Evolutionary conservation across 2,888 invertebrate genomes (phyloP).

Genomic region (Masnerella sp.): DNA sequence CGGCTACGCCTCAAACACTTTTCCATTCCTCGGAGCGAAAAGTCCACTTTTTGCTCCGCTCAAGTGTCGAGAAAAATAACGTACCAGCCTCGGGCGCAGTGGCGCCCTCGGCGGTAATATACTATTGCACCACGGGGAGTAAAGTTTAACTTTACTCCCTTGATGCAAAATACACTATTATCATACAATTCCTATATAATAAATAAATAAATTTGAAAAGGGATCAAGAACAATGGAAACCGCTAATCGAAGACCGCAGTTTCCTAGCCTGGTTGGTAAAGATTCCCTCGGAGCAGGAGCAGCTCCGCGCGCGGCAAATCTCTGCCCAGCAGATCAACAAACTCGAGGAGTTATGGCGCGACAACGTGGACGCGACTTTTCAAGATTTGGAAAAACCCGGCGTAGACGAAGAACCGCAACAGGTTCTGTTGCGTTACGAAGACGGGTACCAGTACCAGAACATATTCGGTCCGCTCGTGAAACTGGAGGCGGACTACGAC

Average conservation of each 20-base stretch:
- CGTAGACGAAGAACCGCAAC: constrained; percentile 98
- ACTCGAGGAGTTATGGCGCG: constrained; percentile 99
- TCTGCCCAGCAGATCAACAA: constrained; percentile 98
- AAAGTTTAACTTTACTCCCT: too few relatives aligned
- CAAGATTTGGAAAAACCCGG: constrained; percentile 99
- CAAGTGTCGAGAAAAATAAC: too few relatives aligned
- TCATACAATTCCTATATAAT: too few relatives aligned
- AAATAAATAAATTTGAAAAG: constrained; percentile 71
- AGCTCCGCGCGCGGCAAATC: constrained; percentile 96
- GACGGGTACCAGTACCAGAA: constrained; percentile 99
- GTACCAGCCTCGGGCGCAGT: too few relatives aligned
- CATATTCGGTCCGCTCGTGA: constrained; percentile 95
- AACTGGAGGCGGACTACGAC: constrained; percentile 98
- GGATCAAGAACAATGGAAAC: constrained; percentile 99
- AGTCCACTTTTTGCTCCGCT: too few relatives aligned
- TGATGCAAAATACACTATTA: too few relatives aligned
- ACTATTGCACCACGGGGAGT: too few relatives aligned
- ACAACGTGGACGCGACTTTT: constrained; percentile 97
- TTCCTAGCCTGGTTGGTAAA: constrained; percentile 98
- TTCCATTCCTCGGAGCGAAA: too few relatives aligned
- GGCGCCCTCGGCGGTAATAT: too few relatives aligned
- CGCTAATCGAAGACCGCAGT: constrained; percentile 96
- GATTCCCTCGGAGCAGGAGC: constrained; percentile 98
- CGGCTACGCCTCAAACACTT: too few relatives aligned
- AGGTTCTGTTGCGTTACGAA: constrained; percentile 88